Evolutionary conservation across 2,113 vertebrate genomes (phyloP).

Genomic region (Tetrax tetrax): DNA sequence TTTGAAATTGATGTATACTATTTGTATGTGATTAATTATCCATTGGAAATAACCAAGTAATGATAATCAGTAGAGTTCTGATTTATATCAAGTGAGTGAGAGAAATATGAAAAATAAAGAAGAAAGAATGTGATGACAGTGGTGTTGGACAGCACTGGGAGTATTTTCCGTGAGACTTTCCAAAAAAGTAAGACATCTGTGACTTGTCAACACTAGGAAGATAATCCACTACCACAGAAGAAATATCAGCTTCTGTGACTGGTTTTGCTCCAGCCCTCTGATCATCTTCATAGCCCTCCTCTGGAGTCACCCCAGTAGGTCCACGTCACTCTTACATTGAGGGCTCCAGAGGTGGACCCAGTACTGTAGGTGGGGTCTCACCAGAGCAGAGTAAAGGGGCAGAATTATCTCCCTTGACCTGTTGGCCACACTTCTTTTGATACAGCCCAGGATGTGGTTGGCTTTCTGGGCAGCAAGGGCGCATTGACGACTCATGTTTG

Average conservation of each 20-base stretch:
- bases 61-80: neutral
- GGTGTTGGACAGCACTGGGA: neutral
- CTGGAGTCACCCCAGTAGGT: no score
- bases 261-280: neutral
- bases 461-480: no score
- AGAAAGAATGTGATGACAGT: neutral
- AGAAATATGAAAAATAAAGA: neutral
- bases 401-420: no score
- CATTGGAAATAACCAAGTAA: neutral
- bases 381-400: no score
- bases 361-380: no score
- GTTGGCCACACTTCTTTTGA: no score
- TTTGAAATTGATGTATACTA: neutral
- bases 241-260: neutral
- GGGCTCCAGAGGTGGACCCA: no score
- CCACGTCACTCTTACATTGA: no score
- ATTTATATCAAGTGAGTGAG: neutral
- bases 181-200: neutral
- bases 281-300: no score
- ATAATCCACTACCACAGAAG: neutral
- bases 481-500: no score
- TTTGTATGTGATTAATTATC: neutral
- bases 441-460: no score
- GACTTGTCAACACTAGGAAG: neutral
- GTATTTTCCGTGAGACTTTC: neutral